Conservation (phyloP, 2,888 invertebrate genomes). For the Scrobipalpa costella region DNA sequence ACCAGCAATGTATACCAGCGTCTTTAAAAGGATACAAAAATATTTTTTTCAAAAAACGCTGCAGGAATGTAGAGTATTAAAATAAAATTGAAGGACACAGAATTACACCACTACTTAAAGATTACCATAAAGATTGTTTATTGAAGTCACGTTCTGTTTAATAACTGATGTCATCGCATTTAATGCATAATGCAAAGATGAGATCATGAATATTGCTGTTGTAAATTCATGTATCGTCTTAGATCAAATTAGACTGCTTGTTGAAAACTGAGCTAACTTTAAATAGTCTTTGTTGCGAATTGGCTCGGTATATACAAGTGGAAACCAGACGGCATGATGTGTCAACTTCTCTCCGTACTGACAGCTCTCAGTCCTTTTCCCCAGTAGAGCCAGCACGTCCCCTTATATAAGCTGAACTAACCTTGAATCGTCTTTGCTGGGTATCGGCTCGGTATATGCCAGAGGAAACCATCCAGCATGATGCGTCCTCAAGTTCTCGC, state of each 20-base stretch:
- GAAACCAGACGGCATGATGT: no score
- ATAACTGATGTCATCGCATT: constrained; percentile 8
- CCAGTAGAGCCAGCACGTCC: neutral
- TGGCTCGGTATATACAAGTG: no score
- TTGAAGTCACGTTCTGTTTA: constrained; percentile 1
- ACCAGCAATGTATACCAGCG: neutral
- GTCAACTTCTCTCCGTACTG: no score
- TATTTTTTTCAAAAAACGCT: neutral
- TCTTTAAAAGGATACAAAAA: neutral
- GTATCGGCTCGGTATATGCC: constrained; percentile 93
- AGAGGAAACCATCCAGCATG: constrained; percentile 97
- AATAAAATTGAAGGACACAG: no score
- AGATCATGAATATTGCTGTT: neutral
- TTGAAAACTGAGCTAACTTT: neutral
- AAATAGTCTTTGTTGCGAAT: neutral
- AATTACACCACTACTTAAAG: neutral
- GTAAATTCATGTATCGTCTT: no score
- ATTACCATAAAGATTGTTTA: neutral
- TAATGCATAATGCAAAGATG: constrained; percentile 4
- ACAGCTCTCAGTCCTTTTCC: no score
- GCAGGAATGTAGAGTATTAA: no score
- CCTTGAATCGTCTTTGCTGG: constrained; percentile 83
- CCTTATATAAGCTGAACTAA: constrained; percentile 42
- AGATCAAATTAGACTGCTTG: no score
- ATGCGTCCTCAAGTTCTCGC: constrained; percentile 96